These are phyloP conservation scores for Chunga burmeisteri DNA, from an alignment of 2,113 vertebrate species.

Conservation along the genomic window DNA sequence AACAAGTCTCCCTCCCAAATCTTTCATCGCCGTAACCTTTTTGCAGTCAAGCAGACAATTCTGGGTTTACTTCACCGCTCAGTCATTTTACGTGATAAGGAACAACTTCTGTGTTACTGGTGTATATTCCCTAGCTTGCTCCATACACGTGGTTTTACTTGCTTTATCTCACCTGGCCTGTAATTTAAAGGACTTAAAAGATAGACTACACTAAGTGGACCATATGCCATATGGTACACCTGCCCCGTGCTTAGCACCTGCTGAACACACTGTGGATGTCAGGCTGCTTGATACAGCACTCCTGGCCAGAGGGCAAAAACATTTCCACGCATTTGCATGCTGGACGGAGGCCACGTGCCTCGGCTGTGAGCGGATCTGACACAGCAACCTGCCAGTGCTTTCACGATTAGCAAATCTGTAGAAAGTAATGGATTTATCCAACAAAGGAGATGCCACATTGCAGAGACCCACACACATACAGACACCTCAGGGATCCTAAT, in stretches of 20 bases:
- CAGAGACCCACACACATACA: neutral
- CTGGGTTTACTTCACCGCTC: neutral
- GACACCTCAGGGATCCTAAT: neutral
- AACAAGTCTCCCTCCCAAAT: neutral
- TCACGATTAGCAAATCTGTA: constrained; percentile 61
- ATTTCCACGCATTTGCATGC: constrained; percentile 69
- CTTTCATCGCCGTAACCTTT: neutral
- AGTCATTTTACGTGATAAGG: neutral
- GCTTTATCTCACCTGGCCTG: constrained; percentile 71
- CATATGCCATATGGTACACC: constrained; percentile 86
- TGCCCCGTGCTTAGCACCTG: constrained; percentile 84
- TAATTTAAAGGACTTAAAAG: constrained; percentile 71
- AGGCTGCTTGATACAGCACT: neutral
- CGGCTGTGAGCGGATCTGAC: constrained; percentile 43
- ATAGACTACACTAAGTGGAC: constrained; percentile 47
- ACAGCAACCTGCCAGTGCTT: constrained; percentile 40
- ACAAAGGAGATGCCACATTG: neutral
- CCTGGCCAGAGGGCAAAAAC: constrained; percentile 61
- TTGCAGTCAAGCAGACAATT: neutral
- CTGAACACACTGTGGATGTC: constrained; percentile 56
- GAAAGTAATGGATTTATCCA: constrained; percentile 34
- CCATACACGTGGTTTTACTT: neutral
- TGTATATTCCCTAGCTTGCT: neutral
- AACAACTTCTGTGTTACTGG: neutral
- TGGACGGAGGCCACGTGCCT: constrained; percentile 66